phyloP scores from a whole-genome alignment of 2,888 invertebrate genomes.

The Baccha elongata region DNA sequence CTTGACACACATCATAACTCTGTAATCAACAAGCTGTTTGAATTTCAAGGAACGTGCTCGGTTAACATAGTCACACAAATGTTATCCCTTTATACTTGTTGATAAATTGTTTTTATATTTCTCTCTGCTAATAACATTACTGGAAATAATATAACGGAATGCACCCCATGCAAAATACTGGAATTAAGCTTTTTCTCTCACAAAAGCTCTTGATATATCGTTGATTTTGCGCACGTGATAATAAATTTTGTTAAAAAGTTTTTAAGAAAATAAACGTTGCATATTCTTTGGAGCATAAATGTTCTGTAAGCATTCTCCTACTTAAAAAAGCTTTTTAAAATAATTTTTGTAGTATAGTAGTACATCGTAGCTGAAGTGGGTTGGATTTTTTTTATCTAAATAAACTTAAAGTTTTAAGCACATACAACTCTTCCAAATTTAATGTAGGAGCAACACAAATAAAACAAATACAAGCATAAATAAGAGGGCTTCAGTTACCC shows the following conservation, averaged over 20 bases:
- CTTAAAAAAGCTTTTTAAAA: background rate
- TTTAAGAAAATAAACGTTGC: conserved; percentile 20
- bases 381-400: conserved; percentile 5
- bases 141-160: conserved; percentile 15
- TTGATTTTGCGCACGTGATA: conserved; percentile 9
- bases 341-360: too few relatives aligned
- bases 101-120: background rate
- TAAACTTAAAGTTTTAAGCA: background rate
- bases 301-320: background rate
- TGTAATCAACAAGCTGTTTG: conserved; percentile 47
- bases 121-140: conserved; percentile 18
- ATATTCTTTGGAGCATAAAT: conserved; percentile 16
- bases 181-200: conserved; percentile 50
- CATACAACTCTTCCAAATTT: background rate
- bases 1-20: conserved; percentile 27
- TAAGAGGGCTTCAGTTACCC: conserved; percentile 2
- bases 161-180: background rate
- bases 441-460: conserved; percentile 7
- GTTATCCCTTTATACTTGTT: conserved; percentile 50
- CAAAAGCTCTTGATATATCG: conserved; percentile 18
- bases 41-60: background rate
- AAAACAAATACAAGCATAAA: conserved; percentile 1
- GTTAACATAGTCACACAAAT: background rate
- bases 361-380: background rate
- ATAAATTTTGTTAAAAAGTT: background rate